Evolutionary conservation across 2,888 invertebrate genomes (phyloP).

Genomic region (Drosophila affinis): DNA sequence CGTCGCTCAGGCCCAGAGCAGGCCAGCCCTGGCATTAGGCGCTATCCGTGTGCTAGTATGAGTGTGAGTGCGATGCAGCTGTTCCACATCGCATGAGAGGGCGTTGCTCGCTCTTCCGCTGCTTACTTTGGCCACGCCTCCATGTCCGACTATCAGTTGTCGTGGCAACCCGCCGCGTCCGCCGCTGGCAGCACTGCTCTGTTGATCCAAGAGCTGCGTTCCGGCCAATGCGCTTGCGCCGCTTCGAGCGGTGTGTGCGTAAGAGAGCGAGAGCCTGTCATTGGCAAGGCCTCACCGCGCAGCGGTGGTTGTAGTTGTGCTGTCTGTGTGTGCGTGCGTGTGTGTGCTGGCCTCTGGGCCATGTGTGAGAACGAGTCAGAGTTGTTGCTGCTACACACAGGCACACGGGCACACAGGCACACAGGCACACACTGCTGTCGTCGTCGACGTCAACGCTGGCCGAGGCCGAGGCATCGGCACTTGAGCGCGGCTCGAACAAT

Average conservation of each 20-base stretch:
- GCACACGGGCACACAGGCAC: not conserved
- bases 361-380: constrained; percentile 61
- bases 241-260: constrained; percentile 70
- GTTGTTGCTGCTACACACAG: constrained; percentile 26
- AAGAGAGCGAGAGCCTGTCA: constrained; percentile 73
- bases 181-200: constrained; percentile 49
- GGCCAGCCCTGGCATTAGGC: constrained; percentile 47
- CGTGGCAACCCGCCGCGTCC: constrained; percentile 67
- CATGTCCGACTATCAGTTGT: constrained; percentile 55
- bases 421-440: constrained; percentile 33
- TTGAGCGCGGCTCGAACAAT: constrained; percentile 84
- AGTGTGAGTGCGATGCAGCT: constrained; percentile 37
- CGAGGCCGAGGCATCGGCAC: constrained; percentile 75
- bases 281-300: constrained; percentile 59
- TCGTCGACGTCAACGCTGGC: constrained; percentile 39
- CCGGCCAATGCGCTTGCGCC: constrained; percentile 81
- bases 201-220: constrained; percentile 68
- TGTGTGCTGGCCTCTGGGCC: constrained; percentile 31
- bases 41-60: constrained; percentile 1
- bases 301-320: constrained; percentile 54
- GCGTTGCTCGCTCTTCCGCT: constrained; percentile 58
- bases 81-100: constrained; percentile 47
- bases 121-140: constrained; percentile 61
- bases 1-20: constrained; percentile 66
- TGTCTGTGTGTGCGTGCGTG: constrained; percentile 21